These are phyloP conservation scores for Neuroterus valhalla DNA, from an alignment of 1,140 invertebrate genomes.

Conservation along the genomic window DNA sequence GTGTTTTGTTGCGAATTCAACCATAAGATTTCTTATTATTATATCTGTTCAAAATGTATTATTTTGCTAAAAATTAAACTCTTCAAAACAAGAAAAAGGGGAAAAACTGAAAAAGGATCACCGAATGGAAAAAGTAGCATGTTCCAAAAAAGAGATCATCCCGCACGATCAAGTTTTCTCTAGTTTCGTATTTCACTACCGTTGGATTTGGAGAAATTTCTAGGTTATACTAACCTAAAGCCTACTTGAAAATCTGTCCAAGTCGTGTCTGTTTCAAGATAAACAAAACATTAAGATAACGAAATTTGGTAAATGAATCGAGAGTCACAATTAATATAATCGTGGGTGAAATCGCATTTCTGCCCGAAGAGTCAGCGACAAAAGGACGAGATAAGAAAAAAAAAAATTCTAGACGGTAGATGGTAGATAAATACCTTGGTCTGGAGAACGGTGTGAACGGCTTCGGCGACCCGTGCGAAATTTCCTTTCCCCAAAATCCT, in stretches of 20 bases:
- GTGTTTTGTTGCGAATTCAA: no score
- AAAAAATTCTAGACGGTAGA: not conserved
- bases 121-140: no score
- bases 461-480: conserved; percentile 78
- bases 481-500: conserved; percentile 78
- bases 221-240: no score
- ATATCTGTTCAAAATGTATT: no score
- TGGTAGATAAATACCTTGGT: conserved; percentile 70
- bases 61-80: no score
- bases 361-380: not conserved
- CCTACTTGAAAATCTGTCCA: not conserved
- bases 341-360: conserved; percentile 1
- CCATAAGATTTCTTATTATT: no score
- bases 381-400: conserved; percentile 6
- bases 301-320: not conserved
- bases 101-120: no score
- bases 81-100: no score
- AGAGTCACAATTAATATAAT: conserved; percentile 19
- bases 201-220: no score
- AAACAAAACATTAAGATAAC: not conserved
- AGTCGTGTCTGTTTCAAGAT: not conserved
- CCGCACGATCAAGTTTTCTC: no score
- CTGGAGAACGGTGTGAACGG: conserved; percentile 75
- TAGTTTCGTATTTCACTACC: no score
- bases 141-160: no score